Percentiles rank a stretch among this genome's conserved stretches.
phyloP scores from a whole-genome alignment of 2,797 vertebrate genomes.

The Scleropages formosus region DNA sequence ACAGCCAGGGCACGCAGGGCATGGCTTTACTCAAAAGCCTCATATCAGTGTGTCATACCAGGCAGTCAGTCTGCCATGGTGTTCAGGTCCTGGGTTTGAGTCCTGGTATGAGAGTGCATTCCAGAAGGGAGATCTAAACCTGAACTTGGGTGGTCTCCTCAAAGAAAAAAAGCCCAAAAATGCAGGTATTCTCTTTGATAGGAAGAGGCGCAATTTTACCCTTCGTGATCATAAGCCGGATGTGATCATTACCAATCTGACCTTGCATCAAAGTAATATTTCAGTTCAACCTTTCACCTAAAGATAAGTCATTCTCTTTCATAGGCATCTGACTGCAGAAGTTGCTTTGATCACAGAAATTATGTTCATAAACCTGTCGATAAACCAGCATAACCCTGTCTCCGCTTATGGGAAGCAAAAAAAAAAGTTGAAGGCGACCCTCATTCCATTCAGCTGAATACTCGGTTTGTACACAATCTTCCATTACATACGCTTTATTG shows the following conservation, averaged over 20 bases:
- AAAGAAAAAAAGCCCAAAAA: conserved; percentile 54
- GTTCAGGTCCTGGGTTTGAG: conserved; percentile 59
- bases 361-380: conserved; percentile 1
- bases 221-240: conserved; percentile 55
- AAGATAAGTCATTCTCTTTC: conserved; percentile 38
- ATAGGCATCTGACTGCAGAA: conserved; percentile 24
- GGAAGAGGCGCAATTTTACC: conserved; percentile 62
- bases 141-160: conserved; percentile 65
- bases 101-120: conserved; percentile 59
- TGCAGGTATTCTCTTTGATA: conserved; percentile 53
- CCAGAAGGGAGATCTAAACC: conserved; percentile 53
- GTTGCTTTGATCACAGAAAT: conserved; percentile 31
- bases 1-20: conserved; percentile 65
- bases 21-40: conserved; percentile 60
- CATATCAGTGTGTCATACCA: conserved; percentile 67
- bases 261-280: conserved; percentile 60
- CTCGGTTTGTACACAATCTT: neutral
- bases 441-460: neutral
- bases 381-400: neutral
- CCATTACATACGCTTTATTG: conserved; percentile 14
- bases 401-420: neutral
- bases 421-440: neutral
- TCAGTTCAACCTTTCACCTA: conserved; percentile 43
- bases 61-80: conserved; percentile 66
- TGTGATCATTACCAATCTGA: conserved; percentile 62